These are phyloP conservation scores for Netta rufina DNA, from an alignment of 2,797 vertebrate species.

Conservation along the genomic window DNA sequence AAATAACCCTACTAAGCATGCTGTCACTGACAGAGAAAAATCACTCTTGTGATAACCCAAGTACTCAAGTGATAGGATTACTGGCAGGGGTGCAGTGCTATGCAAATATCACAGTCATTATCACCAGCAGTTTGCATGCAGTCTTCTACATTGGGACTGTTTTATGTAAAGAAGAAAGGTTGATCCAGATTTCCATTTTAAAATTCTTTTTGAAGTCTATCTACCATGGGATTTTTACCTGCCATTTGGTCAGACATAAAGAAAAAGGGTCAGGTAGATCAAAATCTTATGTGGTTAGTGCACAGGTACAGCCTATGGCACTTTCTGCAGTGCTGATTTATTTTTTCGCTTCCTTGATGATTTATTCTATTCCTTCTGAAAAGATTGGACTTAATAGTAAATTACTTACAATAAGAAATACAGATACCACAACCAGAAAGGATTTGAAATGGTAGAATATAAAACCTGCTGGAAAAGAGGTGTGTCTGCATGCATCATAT, in stretches of 20 bases:
- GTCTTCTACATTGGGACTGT: not conserved
- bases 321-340: not conserved
- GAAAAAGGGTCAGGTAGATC: not conserved
- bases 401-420: not conserved
- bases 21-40: not conserved
- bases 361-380: constrained; percentile 11
- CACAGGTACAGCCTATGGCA: not conserved
- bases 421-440: not conserved
- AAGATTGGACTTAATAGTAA: not conserved
- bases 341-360: not conserved
- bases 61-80: not conserved
- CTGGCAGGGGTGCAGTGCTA: not conserved
- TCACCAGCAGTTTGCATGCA: not conserved
- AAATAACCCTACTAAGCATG: not conserved
- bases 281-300: not conserved
- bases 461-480: not conserved
- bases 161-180: not conserved
- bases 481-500: not conserved
- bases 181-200: not conserved
- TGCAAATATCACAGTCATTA: not conserved
- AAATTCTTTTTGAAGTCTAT: not conserved
- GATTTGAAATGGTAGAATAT: not conserved
- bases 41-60: not conserved
- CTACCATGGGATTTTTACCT: not conserved
- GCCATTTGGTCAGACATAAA: not conserved